phyloP scores from a whole-genome alignment of 2,888 invertebrate genomes.

The Odontomyia ornata region DNA sequence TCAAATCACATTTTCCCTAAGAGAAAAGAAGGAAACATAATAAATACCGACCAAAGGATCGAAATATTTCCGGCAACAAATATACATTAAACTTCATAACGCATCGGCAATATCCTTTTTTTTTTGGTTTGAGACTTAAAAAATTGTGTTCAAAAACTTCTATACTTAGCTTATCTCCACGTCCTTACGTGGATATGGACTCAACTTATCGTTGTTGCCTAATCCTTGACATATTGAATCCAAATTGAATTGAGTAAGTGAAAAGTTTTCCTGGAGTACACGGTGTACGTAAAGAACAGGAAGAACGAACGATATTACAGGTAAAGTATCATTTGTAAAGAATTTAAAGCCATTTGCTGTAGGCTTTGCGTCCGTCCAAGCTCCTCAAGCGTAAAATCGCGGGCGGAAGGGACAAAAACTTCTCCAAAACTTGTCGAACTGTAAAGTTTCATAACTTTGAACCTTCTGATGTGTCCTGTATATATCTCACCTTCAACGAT shows the following conservation, averaged over 20 bases:
- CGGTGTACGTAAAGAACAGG: neutral
- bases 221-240: conserved; percentile 32
- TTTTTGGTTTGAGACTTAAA: neutral
- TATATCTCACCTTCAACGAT: neutral
- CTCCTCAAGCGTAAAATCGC: neutral
- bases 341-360: neutral
- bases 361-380: too few relatives aligned
- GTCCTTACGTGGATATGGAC: neutral
- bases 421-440: conserved; percentile 47
- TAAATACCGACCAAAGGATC: neutral
- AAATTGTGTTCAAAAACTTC: neutral
- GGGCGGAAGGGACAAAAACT: conserved; percentile 18
- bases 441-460: conserved; percentile 50
- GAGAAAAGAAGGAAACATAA: conserved; percentile 1
- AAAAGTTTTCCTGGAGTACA: neutral
- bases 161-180: neutral
- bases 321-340: neutral
- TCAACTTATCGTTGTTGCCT: conserved; percentile 5
- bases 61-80: neutral
- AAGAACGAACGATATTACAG: conserved; percentile 4
- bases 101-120: conserved; percentile 30
- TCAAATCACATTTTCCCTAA: conserved; percentile 30
- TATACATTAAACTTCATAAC: conserved; percentile 35
- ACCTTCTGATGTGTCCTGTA: conserved; percentile 43
- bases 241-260: conserved; percentile 35